Evolutionary conservation across 53 echinoderm and acorn worm species (phyloP).

Genomic region (Holothuria leucospilota): DNA sequence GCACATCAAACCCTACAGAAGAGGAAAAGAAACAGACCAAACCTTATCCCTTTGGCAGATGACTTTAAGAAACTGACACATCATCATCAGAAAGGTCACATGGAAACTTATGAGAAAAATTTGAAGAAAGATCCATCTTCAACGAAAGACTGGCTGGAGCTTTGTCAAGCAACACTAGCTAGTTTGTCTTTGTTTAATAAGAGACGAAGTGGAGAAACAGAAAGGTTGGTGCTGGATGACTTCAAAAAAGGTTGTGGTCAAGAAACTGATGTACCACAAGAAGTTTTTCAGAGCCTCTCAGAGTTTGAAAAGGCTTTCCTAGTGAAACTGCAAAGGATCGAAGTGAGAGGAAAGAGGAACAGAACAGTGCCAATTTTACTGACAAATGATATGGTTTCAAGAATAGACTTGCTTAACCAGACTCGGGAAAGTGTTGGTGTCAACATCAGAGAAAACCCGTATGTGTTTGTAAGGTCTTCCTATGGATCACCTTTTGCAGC

Average conservation of each 20-base stretch:
- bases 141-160: slow-evolving; percentile 47
- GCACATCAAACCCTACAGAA: no score
- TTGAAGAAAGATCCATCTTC: slow-evolving; percentile 24
- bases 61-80: no score
- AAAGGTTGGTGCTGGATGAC: slow-evolving; percentile 36
- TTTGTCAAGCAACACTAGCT: slow-evolving; percentile 62
- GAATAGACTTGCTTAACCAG: slow-evolving; percentile 48
- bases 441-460: slow-evolving; percentile 50
- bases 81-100: slow-evolving; percentile 11
- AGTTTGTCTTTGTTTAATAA: slow-evolving; percentile 65
- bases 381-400: slow-evolving; percentile 54
- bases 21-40: no score
- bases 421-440: slow-evolving; percentile 46
- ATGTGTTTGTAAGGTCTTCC: no score
- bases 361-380: slow-evolving; percentile 68
- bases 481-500: no score
- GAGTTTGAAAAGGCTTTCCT: slow-evolving; percentile 59
- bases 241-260: slow-evolving; percentile 25
- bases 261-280: slow-evolving; percentile 15
- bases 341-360: no score
- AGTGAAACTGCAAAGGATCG: no score
- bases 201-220: slow-evolving; percentile 64
- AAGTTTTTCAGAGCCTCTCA: no score
- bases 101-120: neutral
- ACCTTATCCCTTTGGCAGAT: no score